These are phyloP conservation scores for Phortica magna DNA, from an alignment of 2,888 invertebrate genomes.

Conservation along the genomic window DNA sequence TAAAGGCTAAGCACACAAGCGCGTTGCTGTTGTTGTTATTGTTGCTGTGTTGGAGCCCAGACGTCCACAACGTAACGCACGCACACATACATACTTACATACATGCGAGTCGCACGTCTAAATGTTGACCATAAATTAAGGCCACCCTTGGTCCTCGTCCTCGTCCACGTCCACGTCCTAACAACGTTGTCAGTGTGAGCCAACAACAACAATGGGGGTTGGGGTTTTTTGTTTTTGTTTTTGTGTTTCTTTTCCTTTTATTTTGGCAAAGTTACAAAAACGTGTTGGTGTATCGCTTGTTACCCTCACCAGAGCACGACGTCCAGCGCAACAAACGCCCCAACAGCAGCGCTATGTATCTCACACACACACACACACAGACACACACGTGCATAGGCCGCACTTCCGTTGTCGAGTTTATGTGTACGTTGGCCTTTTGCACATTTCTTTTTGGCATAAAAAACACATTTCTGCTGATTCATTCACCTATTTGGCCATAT, in stretches of 20 bases:
- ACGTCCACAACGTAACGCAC: not conserved
- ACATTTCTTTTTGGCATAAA: conserved; percentile 33
- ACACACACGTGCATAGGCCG: conserved; percentile 1
- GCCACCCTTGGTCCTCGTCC: conserved; percentile 43
- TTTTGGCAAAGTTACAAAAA: conserved; percentile 27
- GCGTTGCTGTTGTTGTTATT: not conserved
- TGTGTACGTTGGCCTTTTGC: conserved; percentile 15
- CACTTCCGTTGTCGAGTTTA: conserved; percentile 5
- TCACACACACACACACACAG: conserved; percentile 1
- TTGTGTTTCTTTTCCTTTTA: not conserved
- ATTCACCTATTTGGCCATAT: conserved; percentile 52
- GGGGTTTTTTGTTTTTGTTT: not conserved
- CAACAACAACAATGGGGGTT: not conserved
- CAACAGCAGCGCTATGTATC: too few relatives aligned
- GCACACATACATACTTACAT: not conserved
- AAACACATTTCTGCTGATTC: conserved; percentile 47
- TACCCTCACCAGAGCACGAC: conserved; percentile 15
- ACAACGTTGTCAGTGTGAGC: not conserved
- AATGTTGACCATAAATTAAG: conserved; percentile 52
- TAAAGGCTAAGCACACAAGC: conserved; percentile 30
- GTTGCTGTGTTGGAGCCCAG: not conserved
- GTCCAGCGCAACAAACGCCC: too few relatives aligned
- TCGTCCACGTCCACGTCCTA: not conserved
- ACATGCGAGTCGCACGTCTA: conserved; percentile 25
- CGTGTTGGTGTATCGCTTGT: conserved; percentile 27